Base-by-base conservation (phyloP, 1,140 invertebrate species). In the Metaphire vulgaris region DNA sequence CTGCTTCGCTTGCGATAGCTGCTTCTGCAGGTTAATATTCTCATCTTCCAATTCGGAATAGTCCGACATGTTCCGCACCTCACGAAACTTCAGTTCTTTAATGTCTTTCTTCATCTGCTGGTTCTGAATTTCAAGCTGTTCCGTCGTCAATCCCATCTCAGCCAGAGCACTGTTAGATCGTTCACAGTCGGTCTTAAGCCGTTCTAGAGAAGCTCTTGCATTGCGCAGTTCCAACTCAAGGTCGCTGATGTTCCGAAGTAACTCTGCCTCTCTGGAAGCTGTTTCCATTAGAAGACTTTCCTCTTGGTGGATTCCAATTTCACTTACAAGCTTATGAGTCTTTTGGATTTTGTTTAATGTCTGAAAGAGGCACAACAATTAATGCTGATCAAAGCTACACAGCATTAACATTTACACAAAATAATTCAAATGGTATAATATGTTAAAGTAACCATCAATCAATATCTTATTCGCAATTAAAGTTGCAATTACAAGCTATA, bases 21-120 rank as follows among this genome's bases (percentile, higher is more conserved):
- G 95, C 83, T 99, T 99, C 85, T 99, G 97, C 76, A 99, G 88
- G 65, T 90, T 91, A 79, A 99, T 97, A 87, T 99, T 99, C 87
- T 99, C 97, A 85, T 99, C 97, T 87, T 99, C 97, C 15, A 99
- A 86, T 86, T 99, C 97, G 0, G 92, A 92, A 83, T 97, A 97
- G 84, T 99, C 97, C 74, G 91, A 90, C 1, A 97, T 88, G 78
- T 98, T 90, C 75, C 94, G 85, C 29, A 94, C 92, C 87, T 99
- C 97, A 26, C 97, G 88, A 80, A 92, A 91, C 84, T 96, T 93
- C 29, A 94, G 90, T 85, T 99, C 96, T 78, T 93, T 90, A 29
- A 77, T 12, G 65, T 95, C 92, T 80, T 94, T 93, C 1, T 91
- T 90, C 74, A 95, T 88, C 75, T 87, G 84, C 30, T 82, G 79